A percentile compares a stretch with the other conserved stretches of the same genome.
Conservation (phyloP, 2,888 invertebrate genomes). For the Sylvicola cinctus region DNA sequence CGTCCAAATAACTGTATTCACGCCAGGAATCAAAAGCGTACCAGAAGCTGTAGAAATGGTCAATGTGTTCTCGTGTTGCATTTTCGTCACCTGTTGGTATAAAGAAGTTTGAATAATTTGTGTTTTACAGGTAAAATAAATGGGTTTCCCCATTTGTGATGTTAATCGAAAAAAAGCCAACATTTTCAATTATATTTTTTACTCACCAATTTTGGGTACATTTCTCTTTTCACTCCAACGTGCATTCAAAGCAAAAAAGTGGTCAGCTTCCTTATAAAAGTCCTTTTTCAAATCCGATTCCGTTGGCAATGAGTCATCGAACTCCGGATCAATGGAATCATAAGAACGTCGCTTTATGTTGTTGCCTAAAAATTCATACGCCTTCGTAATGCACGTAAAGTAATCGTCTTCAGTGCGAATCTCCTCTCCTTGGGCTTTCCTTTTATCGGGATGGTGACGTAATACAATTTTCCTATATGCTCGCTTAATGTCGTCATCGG, state of each 20-base stretch:
- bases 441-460: conserved; percentile 95
- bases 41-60: conserved; percentile 94
- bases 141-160: not conserved
- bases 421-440: conserved; percentile 76
- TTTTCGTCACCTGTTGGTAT: conserved; percentile 34
- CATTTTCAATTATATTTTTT: not conserved
- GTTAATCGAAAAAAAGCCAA: not conserved
- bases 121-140: too few species aligned
- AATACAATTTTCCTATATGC: conserved; percentile 83
- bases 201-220: conserved; percentile 37
- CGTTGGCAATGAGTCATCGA: conserved; percentile 73
- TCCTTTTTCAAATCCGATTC: conserved; percentile 55
- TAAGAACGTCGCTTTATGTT: conserved; percentile 67
- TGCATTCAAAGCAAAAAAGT: conserved; percentile 55
- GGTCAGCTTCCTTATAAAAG: conserved; percentile 47
- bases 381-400: conserved; percentile 96
- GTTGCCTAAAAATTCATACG: conserved; percentile 77
- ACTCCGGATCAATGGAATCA: conserved; percentile 90
- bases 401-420: conserved; percentile 84
- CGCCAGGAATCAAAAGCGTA: conserved; percentile 98
- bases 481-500: conserved; percentile 81
- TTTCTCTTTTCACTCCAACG: conserved; percentile 81
- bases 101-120: too few species aligned
- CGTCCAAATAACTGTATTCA: conserved; percentile 95
- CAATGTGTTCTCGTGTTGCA: conserved; percentile 65